These are phyloP conservation scores for Volucella bombylans DNA, from an alignment of 2,888 invertebrate species.

Conservation along the genomic window DNA sequence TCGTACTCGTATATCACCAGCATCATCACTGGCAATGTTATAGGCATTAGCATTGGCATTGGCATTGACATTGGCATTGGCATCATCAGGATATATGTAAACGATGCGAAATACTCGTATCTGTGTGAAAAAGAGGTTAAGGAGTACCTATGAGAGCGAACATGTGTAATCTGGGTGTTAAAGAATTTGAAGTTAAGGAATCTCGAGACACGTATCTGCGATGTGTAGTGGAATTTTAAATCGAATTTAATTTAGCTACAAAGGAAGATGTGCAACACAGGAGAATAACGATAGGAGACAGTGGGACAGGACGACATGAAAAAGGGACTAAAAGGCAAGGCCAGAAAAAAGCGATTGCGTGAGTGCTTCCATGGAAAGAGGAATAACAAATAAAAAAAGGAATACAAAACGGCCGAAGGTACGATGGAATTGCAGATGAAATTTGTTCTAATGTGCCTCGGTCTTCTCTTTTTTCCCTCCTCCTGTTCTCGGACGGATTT, in stretches of 20 bases:
- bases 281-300: constrained; percentile 14
- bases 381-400: constrained; percentile 4
- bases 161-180: constrained; percentile 74
- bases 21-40: constrained; percentile 20
- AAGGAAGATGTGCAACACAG: constrained; percentile 24
- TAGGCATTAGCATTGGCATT: constrained; percentile 23
- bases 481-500: neutral
- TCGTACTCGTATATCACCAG: too few species aligned
- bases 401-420: neutral
- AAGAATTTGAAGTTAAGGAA: constrained; percentile 65
- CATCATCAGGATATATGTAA: constrained; percentile 52
- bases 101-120: constrained; percentile 56
- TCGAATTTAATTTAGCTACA: constrained; percentile 70
- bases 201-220: constrained; percentile 51
- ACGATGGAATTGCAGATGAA: constrained; percentile 54
- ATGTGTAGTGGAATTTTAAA: constrained; percentile 72
- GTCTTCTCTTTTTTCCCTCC: neutral
- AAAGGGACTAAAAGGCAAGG: neutral
- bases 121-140: constrained; percentile 68
- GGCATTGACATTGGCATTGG: constrained; percentile 7
- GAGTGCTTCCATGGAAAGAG: constrained; percentile 24
- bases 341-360: constrained; percentile 38
- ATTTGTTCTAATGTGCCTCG: constrained; percentile 67
- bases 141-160: constrained; percentile 72
- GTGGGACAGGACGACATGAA: constrained; percentile 9